Conservation (phyloP, 2,888 invertebrate genomes). For the Ophion slaviceki region DNA sequence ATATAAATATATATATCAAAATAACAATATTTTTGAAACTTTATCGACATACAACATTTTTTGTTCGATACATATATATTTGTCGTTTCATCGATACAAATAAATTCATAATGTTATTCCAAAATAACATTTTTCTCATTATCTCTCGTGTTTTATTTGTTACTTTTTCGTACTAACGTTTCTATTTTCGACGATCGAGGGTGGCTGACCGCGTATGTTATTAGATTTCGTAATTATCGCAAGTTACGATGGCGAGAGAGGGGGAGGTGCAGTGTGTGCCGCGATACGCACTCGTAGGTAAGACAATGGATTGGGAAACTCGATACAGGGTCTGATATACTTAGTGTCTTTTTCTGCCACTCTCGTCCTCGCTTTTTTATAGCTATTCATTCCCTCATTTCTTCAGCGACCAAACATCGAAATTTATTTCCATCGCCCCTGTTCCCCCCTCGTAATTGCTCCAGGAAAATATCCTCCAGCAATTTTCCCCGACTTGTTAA, state of each 20-base stretch:
- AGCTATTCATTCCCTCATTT: slow-evolving; percentile 21
- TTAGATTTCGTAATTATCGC: slow-evolving; percentile 64
- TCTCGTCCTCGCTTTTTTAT: slow-evolving; percentile 18
- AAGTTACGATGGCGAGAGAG: slow-evolving; percentile 5
- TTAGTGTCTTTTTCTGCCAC: neutral
- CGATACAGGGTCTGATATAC: slow-evolving; percentile 37
- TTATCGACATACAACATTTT: too few species aligned
- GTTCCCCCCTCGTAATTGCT: slow-evolving; percentile 1
- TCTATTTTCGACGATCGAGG: slow-evolving; percentile 57
- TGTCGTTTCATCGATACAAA: too few species aligned
- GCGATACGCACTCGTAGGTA: slow-evolving; percentile 66
- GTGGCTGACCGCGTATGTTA: slow-evolving; percentile 58
- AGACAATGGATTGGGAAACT: slow-evolving; percentile 77
- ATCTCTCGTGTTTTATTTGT: slow-evolving; percentile 20
- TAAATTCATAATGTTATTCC: neutral
- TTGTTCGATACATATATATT: too few species aligned
- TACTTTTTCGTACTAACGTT: slow-evolving; percentile 10
- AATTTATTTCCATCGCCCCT: slow-evolving; percentile 18
- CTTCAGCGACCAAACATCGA: slow-evolving; percentile 33
- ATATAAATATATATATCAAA: too few species aligned
- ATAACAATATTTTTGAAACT: too few species aligned
- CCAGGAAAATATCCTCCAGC: slow-evolving; percentile 5
- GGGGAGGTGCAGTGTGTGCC: slow-evolving; percentile 44
- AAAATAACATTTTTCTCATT: neutral
- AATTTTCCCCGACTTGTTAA: too few species aligned